A percentile compares a stretch with the other conserved stretches of the same genome.
Evolutionary conservation across 2,113 vertebrate species (phyloP).

Genomic region (Triplophysa rosa): DNA sequence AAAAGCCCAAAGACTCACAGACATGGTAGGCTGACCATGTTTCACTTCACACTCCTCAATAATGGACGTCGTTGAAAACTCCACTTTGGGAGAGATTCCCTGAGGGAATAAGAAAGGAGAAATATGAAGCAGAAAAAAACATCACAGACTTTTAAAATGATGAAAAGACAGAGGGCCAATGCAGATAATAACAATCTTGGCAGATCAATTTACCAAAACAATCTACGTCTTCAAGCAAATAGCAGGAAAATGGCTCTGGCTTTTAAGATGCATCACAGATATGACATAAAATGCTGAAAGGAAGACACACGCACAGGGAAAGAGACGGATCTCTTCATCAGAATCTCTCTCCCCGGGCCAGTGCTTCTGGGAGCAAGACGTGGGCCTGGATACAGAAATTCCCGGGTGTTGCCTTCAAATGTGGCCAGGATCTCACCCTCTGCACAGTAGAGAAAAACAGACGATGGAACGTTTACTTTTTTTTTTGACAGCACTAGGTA

Average conservation of each 20-base stretch:
- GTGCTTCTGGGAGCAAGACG: conserved; percentile 71
- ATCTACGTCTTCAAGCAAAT: conserved; percentile 54
- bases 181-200: conserved; percentile 55
- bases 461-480: not conserved
- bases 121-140: conserved; percentile 35
- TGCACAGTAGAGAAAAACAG: conserved; percentile 64
- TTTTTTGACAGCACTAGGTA: conserved; percentile 15
- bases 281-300: conserved; percentile 48
- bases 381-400: conserved; percentile 87
- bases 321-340: conserved; percentile 83
- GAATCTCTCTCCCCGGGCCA: conserved; percentile 80
- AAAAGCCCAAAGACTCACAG: conserved; percentile 64
- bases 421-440: conserved; percentile 84
- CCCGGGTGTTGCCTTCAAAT: conserved; percentile 83
- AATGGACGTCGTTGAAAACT: conserved; percentile 86
- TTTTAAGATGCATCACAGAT: conserved; percentile 57
- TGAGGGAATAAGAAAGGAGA: conserved; percentile 63
- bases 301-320: conserved; percentile 80
- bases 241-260: conserved; percentile 50
- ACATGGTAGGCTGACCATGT: conserved; percentile 51
- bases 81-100: conserved; percentile 93
- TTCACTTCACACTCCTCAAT: conserved; percentile 82
- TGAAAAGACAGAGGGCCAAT: conserved; percentile 51
- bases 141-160: conserved; percentile 37
- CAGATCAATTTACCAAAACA: conserved; percentile 60